These are phyloP conservation scores for Drosophila repleta DNA, from an alignment of 1,140 invertebrate species.

Conservation along the genomic window DNA sequence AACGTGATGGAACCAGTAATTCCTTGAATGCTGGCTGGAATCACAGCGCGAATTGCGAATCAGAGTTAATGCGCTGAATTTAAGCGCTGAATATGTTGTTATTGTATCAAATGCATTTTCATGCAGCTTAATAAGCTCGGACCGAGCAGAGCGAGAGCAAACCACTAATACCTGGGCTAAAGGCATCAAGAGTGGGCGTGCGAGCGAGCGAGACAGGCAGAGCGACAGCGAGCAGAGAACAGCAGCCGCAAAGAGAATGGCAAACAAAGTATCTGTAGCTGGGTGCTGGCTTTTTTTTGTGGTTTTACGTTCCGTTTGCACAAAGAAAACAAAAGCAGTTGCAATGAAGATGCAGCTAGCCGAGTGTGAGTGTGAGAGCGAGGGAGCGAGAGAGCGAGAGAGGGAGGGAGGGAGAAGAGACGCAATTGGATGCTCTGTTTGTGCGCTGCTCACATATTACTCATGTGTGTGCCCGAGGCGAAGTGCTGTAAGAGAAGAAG, in stretches of 20 bases:
- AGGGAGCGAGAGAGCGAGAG: not conserved
- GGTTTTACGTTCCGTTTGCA: conserved; percentile 35
- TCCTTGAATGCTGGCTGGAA: conserved; percentile 39
- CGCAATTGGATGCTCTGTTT: conserved; percentile 36
- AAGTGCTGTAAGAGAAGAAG: conserved; percentile 3
- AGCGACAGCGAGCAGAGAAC: not conserved
- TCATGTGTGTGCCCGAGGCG: conserved; percentile 44
- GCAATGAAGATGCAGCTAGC: conserved; percentile 47
- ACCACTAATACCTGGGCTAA: conserved; percentile 43
- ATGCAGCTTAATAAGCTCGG: conserved; percentile 46
- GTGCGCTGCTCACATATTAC: conserved; percentile 44
- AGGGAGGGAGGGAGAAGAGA: not conserved
- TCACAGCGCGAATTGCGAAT: conserved; percentile 41
- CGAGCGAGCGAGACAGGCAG: not conserved
- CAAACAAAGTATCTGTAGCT: conserved; percentile 34
- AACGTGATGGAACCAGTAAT: conserved; percentile 29
- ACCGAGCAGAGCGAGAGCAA: conserved; percentile 32
- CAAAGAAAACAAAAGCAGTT: conserved; percentile 57
- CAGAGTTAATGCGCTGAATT: conserved; percentile 43
- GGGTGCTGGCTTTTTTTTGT: conserved; percentile 25
- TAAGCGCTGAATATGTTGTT: conserved; percentile 53
- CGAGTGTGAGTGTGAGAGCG: not conserved
- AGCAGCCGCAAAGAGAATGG: conserved; percentile 45
- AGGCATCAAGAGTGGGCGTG: not conserved
- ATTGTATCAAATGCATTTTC: conserved; percentile 49